These are phyloP conservation scores for Nannobrachium achirus DNA, from an alignment of 2,113 vertebrate genomes.

Conservation along the genomic window DNA sequence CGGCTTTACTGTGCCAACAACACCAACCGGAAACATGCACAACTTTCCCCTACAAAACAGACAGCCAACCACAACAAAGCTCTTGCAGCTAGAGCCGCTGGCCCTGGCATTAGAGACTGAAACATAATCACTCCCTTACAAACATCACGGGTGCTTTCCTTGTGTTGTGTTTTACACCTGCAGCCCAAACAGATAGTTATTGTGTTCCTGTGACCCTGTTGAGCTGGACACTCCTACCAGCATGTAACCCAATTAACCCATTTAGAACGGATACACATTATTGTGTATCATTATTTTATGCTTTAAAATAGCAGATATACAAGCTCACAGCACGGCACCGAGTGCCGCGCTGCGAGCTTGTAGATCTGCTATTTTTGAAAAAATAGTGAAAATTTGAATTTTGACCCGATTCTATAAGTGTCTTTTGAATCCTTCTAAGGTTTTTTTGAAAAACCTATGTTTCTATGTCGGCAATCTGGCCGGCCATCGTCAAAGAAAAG, in stretches of 20 bases:
- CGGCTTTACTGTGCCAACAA: constrained; percentile 16
- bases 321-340: too few relatives aligned
- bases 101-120: constrained; percentile 4
- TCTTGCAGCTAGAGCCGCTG: constrained; percentile 13
- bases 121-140: neutral
- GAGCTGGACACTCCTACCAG: neutral
- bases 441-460: too few relatives aligned
- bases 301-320: too few relatives aligned
- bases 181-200: neutral
- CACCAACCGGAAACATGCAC: constrained; percentile 30
- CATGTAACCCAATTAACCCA: neutral
- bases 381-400: too few relatives aligned
- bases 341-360: too few relatives aligned
- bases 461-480: too few relatives aligned
- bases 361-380: too few relatives aligned
- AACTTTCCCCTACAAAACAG: constrained; percentile 36
- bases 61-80: constrained; percentile 41
- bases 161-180: neutral
- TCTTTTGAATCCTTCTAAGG: too few relatives aligned
- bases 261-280: too few relatives aligned
- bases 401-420: too few relatives aligned
- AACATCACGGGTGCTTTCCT: neutral
- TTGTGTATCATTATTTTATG: too few relatives aligned
- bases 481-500: too few relatives aligned
- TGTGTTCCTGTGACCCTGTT: neutral